Base-by-base conservation (phyloP, 2,888 invertebrate genomes). In the Allolobophora icterica region DNA sequence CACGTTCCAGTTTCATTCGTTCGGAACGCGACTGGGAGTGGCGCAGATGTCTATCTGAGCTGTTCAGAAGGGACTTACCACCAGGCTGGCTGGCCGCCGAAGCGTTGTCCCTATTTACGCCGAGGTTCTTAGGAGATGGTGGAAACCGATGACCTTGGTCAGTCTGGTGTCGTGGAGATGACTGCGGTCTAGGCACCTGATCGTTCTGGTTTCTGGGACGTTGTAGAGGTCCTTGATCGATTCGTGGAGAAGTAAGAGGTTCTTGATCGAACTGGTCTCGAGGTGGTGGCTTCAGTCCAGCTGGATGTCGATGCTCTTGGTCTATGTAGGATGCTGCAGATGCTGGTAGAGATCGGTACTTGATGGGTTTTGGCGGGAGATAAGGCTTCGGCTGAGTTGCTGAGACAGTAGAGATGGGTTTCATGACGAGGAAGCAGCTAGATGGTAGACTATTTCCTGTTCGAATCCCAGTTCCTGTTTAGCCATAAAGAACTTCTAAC, bases 321-420 rank as follows among this genome's bases (percentile, higher is more conserved):
- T 71, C 71, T n/a, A 71, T n/a, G n/a, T n/a, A 71, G 1, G 71
- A 71, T 30, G 71, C 71, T n/a, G 30, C 24, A 52, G 52, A 13
- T 30, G 6, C 0, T 6, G 13, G 71, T 11, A 0, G n/a, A 71
- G 30, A 11, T 71, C 71, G 71, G 71, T 71, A 71, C n/a, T 71
- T 71, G 71, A 71, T 71, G 30, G 71, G 71, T 71, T 71, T 71
- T 71, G 71, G 71, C 71, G 71, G 71, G 30, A 71, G 71, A 71
- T 71, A n/a, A 5, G 71, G 71, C n/a, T 71, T 71, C 71, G 71
- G 0, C 71, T 71, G 71, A 52, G 52, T 71, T 71, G 71, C n/a
- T 71, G 71, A 71, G n/a, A n/a, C 71, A 71, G 71, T 5, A n/a
- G 71, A 71, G 71, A 71, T 71, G 30, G 71, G 71, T 71, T 71